Percentiles rank a stretch among this genome's conserved stretches.
Conservation (phyloP, 2,113 vertebrate genomes). For the Misgurnus anguillicaudatus region DNA sequence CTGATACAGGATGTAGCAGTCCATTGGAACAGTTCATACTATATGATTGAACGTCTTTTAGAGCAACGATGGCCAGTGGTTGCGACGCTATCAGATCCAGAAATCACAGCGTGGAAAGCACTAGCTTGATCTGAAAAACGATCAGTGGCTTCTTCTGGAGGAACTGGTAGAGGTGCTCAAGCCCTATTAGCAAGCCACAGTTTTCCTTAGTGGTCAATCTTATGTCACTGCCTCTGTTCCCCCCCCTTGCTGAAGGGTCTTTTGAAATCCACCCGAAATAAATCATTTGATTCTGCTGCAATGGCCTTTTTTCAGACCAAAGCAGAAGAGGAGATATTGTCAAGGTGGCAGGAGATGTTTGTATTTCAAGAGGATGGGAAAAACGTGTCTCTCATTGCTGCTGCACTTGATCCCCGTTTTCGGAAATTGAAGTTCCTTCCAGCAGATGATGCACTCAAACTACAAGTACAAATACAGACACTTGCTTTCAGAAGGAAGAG, state of each 20-base stretch:
- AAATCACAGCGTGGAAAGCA: constrained; percentile 5
- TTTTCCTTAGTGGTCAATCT: constrained; percentile 21
- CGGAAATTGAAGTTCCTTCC: too few species aligned
- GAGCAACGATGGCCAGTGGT: constrained; percentile 23
- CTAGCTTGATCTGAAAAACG: constrained; percentile 32
- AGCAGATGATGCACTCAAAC: constrained; percentile 2
- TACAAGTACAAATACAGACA: constrained; percentile 17
- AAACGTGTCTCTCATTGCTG: too few species aligned
- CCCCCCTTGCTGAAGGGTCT: constrained; percentile 33
- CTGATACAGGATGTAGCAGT: too few species aligned
- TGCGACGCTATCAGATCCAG: constrained; percentile 31
- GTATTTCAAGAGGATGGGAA: too few species aligned
- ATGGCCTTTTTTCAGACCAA: too few species aligned
- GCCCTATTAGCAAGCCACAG: constrained; percentile 35
- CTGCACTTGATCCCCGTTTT: too few species aligned
- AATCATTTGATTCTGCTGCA: too few species aligned
- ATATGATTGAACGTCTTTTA: too few species aligned
- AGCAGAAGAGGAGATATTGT: too few species aligned
- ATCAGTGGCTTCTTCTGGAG: constrained; percentile 40
- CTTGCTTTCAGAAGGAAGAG: background rate
- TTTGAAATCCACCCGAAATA: constrained; percentile 25
- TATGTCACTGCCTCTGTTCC: constrained; percentile 13
- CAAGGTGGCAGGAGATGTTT: too few species aligned
- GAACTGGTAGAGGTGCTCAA: constrained; percentile 15
- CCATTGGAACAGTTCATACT: too few species aligned